These are phyloP conservation scores for Physeter macrocephalus DNA, from an alignment of 2,113 vertebrate genomes.

Conservation along the genomic window DNA sequence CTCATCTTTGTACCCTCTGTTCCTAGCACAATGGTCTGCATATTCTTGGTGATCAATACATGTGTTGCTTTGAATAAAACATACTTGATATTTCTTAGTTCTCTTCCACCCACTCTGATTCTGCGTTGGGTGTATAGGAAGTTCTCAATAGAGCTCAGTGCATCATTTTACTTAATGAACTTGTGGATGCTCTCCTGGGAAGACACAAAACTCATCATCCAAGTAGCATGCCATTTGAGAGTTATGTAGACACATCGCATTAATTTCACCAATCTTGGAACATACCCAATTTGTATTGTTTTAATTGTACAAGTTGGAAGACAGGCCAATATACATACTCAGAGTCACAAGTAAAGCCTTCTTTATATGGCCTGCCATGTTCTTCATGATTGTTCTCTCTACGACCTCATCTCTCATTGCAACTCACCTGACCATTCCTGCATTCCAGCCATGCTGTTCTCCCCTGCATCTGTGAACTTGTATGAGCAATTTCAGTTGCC, in stretches of 20 bases:
- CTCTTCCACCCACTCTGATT: background rate
- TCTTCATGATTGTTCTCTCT: background rate
- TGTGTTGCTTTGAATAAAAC: background rate
- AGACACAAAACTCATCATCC: background rate
- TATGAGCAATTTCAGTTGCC: background rate
- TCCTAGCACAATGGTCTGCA: background rate
- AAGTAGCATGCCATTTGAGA: background rate
- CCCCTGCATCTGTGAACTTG: background rate
- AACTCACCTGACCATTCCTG: accelerated
- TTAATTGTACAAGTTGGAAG: background rate
- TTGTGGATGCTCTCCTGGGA: background rate
- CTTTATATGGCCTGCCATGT: background rate
- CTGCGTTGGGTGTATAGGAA: background rate
- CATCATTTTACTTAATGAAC: background rate
- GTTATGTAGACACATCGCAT: background rate
- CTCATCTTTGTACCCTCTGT: background rate
- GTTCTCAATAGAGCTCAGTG: background rate
- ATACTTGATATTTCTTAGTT: background rate
- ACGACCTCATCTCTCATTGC: accelerated
- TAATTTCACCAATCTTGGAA: background rate
- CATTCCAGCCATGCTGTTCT: accelerated
- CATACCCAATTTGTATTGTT: background rate
- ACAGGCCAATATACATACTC: background rate
- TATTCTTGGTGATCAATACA: background rate
- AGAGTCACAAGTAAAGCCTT: background rate